A percentile compares a stretch with the other conserved stretches of the same genome.
Conservation (phyloP, 1,140 invertebrate species). For the Caenorhabditis tropicalis region DNA sequence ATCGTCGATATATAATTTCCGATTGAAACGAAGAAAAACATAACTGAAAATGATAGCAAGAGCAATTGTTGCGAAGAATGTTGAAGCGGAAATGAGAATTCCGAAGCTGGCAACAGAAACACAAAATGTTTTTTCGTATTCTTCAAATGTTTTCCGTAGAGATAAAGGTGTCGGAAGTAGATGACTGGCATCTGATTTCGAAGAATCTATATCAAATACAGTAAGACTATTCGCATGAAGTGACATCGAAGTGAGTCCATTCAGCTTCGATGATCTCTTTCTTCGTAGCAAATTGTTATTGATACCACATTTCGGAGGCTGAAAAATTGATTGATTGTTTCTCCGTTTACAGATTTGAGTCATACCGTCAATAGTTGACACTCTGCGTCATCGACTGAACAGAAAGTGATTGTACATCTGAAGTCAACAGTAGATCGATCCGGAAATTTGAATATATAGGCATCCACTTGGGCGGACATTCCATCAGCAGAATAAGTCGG, state of each 20-base stretch:
- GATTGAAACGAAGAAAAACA: slow-evolving; percentile 45
- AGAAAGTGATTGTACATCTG: slow-evolving; percentile 56
- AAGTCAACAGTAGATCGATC: slow-evolving; percentile 57
- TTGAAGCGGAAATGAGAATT: slow-evolving; percentile 50
- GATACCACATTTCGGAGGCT: background rate
- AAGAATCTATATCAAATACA: background rate
- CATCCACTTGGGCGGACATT: slow-evolving; percentile 44
- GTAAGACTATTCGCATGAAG: slow-evolving; percentile 29
- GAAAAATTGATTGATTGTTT: background rate
- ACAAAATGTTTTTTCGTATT: slow-evolving; percentile 41
- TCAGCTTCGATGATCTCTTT: slow-evolving; percentile 50
- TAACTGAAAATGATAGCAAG: slow-evolving; percentile 49
- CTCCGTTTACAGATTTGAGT: background rate
- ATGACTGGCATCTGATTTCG: background rate
- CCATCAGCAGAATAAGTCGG: slow-evolving; percentile 51
- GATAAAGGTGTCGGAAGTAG: slow-evolving; percentile 16
- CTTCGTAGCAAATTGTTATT: slow-evolving; percentile 43
- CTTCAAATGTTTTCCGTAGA: background rate
- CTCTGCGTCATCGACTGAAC: slow-evolving; percentile 50
- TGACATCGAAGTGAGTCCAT: slow-evolving; percentile 50
- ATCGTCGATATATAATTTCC: slow-evolving; percentile 2
- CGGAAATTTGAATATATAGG: slow-evolving; percentile 57
- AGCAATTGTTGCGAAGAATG: slow-evolving; percentile 58
- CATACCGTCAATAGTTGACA: slow-evolving; percentile 55
- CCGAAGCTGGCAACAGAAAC: slow-evolving; percentile 55